Percentiles rank a stretch among this genome's conserved stretches.
Evolutionary conservation across 37 sponge, comb jelly and placozoan genomes (phyloP).

Genomic region (Halichondria panicea): DNA sequence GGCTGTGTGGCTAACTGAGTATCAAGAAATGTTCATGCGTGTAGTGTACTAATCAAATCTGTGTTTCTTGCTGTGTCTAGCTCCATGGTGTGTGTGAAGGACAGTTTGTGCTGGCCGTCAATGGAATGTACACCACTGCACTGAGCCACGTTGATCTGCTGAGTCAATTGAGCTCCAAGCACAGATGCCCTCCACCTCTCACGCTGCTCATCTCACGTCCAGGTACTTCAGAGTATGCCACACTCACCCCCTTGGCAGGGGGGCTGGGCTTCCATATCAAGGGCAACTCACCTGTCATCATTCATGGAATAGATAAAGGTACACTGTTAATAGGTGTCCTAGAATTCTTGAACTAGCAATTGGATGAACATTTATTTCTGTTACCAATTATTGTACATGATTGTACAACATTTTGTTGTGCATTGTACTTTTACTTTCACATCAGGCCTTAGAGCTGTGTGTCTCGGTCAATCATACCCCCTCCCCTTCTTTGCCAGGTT

Average conservation of each 20-base stretch:
- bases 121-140: slow-evolving; percentile 24
- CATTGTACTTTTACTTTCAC: too few species aligned
- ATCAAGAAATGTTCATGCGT: too few species aligned
- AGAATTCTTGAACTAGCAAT: background rate
- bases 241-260: background rate
- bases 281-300: slow-evolving; percentile 58
- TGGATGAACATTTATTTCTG: background rate
- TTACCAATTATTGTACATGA: background rate
- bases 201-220: slow-evolving; percentile 22
- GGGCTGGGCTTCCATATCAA: slow-evolving; percentile 69
- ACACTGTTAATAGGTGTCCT: background rate
- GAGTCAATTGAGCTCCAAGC: background rate
- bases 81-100: slow-evolving; percentile 37
- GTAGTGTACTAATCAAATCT: too few species aligned
- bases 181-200: background rate
- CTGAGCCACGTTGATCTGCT: background rate
- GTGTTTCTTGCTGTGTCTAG: slow-evolving; percentile 11
- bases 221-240: slow-evolving; percentile 1
- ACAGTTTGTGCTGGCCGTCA: slow-evolving; percentile 41
- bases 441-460: too few species aligned
- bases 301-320: slow-evolving; percentile 63
- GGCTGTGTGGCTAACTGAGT: too few species aligned
- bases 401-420: too few species aligned
- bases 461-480: too few species aligned
- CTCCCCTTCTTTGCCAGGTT: slow-evolving; percentile 23